Evolutionary conservation across 2,888 invertebrate genomes (phyloP), one percentile per base, ranked within the genome.

Genomic region (Calameuta filiformis): DNA sequence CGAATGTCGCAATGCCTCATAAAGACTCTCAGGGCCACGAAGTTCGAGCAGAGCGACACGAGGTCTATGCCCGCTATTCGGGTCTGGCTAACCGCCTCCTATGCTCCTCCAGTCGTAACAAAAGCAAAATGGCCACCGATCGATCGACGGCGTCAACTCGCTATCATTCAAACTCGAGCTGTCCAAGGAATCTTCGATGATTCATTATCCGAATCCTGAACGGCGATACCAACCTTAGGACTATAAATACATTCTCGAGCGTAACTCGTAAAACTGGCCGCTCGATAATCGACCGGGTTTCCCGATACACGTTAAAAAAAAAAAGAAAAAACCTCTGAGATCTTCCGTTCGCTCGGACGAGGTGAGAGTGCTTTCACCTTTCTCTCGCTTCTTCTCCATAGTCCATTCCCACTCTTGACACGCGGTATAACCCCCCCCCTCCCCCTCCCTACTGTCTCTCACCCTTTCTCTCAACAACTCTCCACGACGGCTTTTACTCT

Each of bases 351-450:
- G 74, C 37, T 74, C 37, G 11, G 9, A 30, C 79, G 75, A 80
- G 87, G 88, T 87, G 90, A 89, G 90, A 91, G 89, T 91, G 89
- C 91, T 91, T 91, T 91, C 91, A 90, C 91, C 91, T 91, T 91
- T 91, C 91, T 91, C 73, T 12, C 31, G 23, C 31, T 73, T 69
- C 73, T 77, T 75, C 40, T 37, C 77, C 77, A 74, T 35, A 35
- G 30, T 71, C 23, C 23, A 1, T 75, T 56, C 79, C 68, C 35
- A 37, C 37, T 76, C 76, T 74, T 37, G 23, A 68, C 69, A 68
- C 40, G 69, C 68, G 15, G 15, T 40, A 69, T 75, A 78, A 68
- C 75, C 79, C 79, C 76, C 75, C 73, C 12, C 35, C 35, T 35
- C 1, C 35, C 35, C 11, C 35, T 3, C 12, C 35, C 35, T 3